Base-by-base conservation (phyloP, 1,140 invertebrate species). In the Uloborus diversus region DNA sequence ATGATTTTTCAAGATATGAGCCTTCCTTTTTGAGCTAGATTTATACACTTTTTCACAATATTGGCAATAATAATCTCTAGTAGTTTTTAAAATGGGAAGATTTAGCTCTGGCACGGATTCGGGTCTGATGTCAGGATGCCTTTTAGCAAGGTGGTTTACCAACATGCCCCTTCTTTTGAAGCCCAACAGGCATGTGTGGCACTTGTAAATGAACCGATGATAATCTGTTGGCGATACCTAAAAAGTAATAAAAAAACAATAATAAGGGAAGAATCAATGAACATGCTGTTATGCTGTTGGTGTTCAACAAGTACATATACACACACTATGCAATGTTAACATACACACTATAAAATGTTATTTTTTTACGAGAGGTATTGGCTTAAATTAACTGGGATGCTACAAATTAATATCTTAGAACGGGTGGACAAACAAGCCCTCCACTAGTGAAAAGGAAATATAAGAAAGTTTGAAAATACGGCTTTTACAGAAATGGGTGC, bases 11-110 rank as follows among this genome's bases (percentile, higher is more conserved):
- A 94, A 86, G 80, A 95, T 94, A 85, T 96, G 94, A 14, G 91
- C 90, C 87, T 95, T 96, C 62, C 94, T 88, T 85, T 95, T 95
- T 2, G 92, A 93, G 85, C 92, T 94, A 80, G 93, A 94, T 86
- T 94, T 94, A 85, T 95, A 96, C 51, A 93, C 90, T 88, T 94
- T 94, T 69, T 94, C 92, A 85, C 94, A 96, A 85, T 95, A 94
- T 84, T 93, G 92, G 86, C 94, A 96, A 86, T 91, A 94, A 86
- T 94, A 96, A 86, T 94, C 92, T 51, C 91, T 89, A 13, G 92
- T 93, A n/a, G 92, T 91, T 83, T 92, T 90, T 23, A 94, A 86
- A 82, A 96, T 94, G 0, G 94, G 94, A 70, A 94, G 86, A 85
- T 93, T 94, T 17, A 96, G 88, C 87, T 95, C 94, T 4, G 93